Conservation (phyloP, 2,113 vertebrate species). For the Prionailurus bengalensis region DNA sequence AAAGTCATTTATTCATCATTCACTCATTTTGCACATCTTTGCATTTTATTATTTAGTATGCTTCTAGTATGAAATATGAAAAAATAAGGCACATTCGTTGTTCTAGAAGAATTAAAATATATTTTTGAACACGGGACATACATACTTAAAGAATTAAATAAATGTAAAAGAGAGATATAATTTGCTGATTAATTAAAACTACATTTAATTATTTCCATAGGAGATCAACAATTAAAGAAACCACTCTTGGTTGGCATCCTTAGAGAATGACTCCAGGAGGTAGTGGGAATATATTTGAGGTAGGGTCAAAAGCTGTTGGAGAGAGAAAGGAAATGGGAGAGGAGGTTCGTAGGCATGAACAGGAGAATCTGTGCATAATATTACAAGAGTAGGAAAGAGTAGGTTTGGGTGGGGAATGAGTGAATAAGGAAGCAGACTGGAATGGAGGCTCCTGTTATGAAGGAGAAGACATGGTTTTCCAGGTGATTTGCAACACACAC, state of each 20-base stretch:
- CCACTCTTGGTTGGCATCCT: background rate
- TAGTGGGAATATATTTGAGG: background rate
- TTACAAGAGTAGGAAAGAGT: background rate
- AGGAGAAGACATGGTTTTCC: rapidly evolving
- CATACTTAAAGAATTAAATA: background rate
- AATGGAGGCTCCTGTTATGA: background rate
- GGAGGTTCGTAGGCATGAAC: background rate
- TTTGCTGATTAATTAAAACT: background rate
- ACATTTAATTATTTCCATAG: background rate
- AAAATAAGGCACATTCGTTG: background rate
- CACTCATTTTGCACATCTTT: background rate
- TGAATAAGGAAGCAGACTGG: background rate
- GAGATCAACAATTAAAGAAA: background rate
- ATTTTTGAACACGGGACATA: background rate
- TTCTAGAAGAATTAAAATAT: background rate
- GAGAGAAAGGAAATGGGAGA: background rate
- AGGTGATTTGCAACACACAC: background rate
- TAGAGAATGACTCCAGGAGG: background rate
- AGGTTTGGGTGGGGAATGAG: background rate
- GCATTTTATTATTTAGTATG: background rate
- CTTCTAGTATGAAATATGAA: background rate
- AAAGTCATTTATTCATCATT: background rate
- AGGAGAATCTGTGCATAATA: background rate
- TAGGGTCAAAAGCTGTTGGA: background rate
- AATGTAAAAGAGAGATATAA: background rate